Conservation (phyloP, 2,113 vertebrate genomes). For the Plotosus lineatus region DNA sequence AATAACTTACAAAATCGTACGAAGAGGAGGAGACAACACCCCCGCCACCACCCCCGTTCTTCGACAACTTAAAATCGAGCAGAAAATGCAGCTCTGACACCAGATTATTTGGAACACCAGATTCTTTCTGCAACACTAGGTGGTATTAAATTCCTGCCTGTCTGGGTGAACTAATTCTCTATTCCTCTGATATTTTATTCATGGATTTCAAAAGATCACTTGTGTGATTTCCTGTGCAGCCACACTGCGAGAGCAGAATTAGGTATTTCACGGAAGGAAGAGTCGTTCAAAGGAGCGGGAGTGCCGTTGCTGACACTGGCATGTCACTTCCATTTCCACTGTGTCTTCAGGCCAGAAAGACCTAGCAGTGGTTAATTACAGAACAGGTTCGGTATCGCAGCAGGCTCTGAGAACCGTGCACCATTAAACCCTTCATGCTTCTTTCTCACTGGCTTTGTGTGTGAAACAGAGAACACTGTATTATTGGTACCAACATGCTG, state of each 20-base stretch:
- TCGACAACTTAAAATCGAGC: conserved; percentile 48
- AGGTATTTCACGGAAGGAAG: conserved; percentile 31
- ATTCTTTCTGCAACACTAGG: conserved; percentile 46
- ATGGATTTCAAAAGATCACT: conserved; percentile 43
- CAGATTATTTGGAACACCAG: conserved; percentile 1
- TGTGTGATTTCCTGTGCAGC: conserved; percentile 35
- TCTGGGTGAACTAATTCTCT: conserved; percentile 6
- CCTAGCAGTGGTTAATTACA: conserved; percentile 37
- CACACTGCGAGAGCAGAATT: conserved; percentile 31
- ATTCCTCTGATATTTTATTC: conserved; percentile 40
- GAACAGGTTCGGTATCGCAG: background rate
- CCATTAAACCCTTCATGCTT: conserved; percentile 31
- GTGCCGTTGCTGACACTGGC: conserved; percentile 21
- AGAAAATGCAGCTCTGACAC: conserved; percentile 44
- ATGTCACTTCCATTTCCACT: conserved; percentile 41
- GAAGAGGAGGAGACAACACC: too few species aligned
- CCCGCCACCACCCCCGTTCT: conserved; percentile 21
- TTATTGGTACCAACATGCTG: background rate
- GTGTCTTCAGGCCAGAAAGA: conserved; percentile 14
- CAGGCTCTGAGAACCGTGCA: conserved; percentile 23
- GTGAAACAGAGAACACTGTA: background rate
- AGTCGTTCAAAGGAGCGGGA: conserved; percentile 29
- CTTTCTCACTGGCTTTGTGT: conserved; percentile 16
- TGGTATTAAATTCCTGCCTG: conserved; percentile 40
- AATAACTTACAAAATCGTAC: conserved; percentile 32